phyloP scores from a whole-genome alignment of 2,113 vertebrate species.

The Forbesichthys agassizii region DNA sequence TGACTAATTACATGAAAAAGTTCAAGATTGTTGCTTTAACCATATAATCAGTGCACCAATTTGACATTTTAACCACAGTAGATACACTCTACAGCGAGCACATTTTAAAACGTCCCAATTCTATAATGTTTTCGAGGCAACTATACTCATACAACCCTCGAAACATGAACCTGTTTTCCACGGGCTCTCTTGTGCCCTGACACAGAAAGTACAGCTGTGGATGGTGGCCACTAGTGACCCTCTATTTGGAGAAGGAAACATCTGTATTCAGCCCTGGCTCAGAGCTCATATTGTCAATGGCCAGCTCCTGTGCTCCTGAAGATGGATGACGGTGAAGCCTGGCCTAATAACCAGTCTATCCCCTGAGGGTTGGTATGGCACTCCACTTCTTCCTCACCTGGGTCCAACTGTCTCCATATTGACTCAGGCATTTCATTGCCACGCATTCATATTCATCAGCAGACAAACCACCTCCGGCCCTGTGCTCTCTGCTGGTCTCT shows the following conservation, averaged over 20 bases:
- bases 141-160: neutral
- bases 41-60: too few relatives aligned
- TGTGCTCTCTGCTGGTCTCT: constrained; percentile 27
- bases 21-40: too few relatives aligned
- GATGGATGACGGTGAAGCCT: constrained; percentile 66
- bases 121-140: neutral
- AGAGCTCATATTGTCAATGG: constrained; percentile 60
- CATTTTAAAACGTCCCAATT: too few relatives aligned
- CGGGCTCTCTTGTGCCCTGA: constrained; percentile 48
- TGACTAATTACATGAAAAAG: too few relatives aligned
- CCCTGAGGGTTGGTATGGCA: constrained; percentile 50
- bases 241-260: constrained; percentile 59
- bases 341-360: constrained; percentile 67
- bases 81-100: too few relatives aligned
- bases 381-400: constrained; percentile 59
- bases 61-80: too few relatives aligned
- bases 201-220: constrained; percentile 45
- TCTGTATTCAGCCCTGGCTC: constrained; percentile 62
- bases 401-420: constrained; percentile 59
- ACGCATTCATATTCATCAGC: constrained; percentile 60
- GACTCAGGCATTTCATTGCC: constrained; percentile 68
- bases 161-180: constrained; percentile 40
- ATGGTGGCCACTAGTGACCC: constrained; percentile 41
- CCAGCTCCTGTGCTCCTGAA: constrained; percentile 54
- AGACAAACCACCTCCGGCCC: constrained; percentile 17